Base-by-base conservation (phyloP, 2,113 vertebrate genomes). In the Anguilla japonica region DNA sequence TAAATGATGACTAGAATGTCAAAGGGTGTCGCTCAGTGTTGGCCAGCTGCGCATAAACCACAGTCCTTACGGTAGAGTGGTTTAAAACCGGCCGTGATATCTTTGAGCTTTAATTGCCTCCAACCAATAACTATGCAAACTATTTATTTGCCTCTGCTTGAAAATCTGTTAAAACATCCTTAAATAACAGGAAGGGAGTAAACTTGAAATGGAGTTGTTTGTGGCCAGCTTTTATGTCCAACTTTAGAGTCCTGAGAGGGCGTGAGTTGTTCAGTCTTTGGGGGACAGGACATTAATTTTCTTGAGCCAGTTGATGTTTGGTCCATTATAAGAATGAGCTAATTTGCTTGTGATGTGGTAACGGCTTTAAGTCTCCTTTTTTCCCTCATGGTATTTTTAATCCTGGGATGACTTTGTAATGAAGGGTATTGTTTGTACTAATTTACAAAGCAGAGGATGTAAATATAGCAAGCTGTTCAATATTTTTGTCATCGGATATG, bases 101-200 rank as follows among this genome's bases (percentile, higher is more conserved):
- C 84, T 90, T 83, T 40, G 41, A 83, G 90, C 89, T 89, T 82
- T 87, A 91, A 87, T 87, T 89, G 88, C 86, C 88, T 88, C 87
- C 91, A 91, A 89, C 91, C 90, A 92, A 85, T 56, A 85, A 79
- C 80, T 89, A 88, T 89, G 57, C 86, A 57, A 86, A 87, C 89
- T 91, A 87, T 89, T 89, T 84, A 90, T 87, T 94, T 87, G 88
- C 91, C 90, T 90, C 85, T 87, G 86, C 89, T 87, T 88, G 46
- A 57, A 90, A 87, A 92, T 88, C 84, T 88, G 89, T 93, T 94
- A 89, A 94, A 93, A 93, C 93, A 94, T 94, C 90, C 88, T 91
- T 87, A 91, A 92, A 94, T 91, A 94, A 94, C 93, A 95, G 94
- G 93, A 95, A 95, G 93, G 93, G 94, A 93, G 93, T 93, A 88